Base-by-base conservation (phyloP, 2,888 invertebrate species). In the Cerastoderma edule region DNA sequence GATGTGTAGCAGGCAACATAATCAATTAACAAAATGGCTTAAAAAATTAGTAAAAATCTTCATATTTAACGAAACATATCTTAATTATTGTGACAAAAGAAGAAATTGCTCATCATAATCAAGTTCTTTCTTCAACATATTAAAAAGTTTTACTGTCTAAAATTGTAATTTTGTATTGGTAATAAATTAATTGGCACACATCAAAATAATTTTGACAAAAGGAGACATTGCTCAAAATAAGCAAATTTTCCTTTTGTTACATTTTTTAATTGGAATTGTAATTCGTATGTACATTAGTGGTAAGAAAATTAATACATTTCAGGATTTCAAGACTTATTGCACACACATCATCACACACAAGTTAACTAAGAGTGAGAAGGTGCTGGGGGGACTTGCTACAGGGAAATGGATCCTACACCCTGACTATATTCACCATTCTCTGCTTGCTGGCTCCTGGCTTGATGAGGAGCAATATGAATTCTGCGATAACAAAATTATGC, bases 341-440 rank as follows among this genome's bases (percentile, higher is more conserved):
- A 89, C 89, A 0, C 91, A 91, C 70, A 70, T 91, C 10, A 68
- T 91, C 3, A 89, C 88, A 80, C 85, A 86, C 0, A 84, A 80
- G 74, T 73, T 90, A 24, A 83, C 80, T 6, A 73, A 88, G 6
- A 88, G 89, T 80, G 91, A 91, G 72, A 90, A 90, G 70, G 89
- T 88, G 69, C 86, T 90, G 1, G 89, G 88, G 22, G 89, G 85
- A 24, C 84, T 87, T 80, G 88, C 88, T 1, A 85, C 83, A 71
- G 91, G 90, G 73, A 87, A 85, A 67, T 90, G 90, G 90, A 78
- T 89, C n/a, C 74, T 90, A 16, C 83, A 84, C 24, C 85, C 88
- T 22, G 75, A 85, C 6, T 90, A 86, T 63, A 72, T 90, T 24
- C 70, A 46, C 19, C 83, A 85, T n/a, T 87, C 89, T n/a, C 64